Conservation (phyloP, 2,888 invertebrate genomes). For the Melitaea athalia region DNA sequence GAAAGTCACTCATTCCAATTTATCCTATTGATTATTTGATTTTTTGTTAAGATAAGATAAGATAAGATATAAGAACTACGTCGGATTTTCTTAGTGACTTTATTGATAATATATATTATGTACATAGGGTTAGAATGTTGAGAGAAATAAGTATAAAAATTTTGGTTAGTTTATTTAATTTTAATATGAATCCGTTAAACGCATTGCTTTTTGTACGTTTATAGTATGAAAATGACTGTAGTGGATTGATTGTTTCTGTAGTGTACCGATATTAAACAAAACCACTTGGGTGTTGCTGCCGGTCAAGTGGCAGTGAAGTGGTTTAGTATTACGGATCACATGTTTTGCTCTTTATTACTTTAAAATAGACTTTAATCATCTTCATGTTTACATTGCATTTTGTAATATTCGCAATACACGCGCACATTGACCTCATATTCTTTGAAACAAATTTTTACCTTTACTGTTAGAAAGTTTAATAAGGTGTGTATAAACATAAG, state of each 20-base stretch:
- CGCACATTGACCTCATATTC: not conserved
- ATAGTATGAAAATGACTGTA: not conserved
- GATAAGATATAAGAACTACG: conserved; percentile 3
- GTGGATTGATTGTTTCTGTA: conserved; percentile 15
- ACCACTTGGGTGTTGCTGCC: conserved; percentile 24
- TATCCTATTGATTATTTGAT: conserved; percentile 31
- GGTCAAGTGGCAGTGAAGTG: conserved; percentile 26
- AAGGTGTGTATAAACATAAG: not conserved
- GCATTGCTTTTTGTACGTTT: not conserved
- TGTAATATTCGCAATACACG: not conserved
- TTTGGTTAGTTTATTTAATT: too few species aligned
- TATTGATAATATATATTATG: not conserved
- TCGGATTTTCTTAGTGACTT: not conserved
- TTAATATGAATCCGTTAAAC: too few species aligned
- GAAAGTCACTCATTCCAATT: conserved; percentile 37
- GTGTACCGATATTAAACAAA: conserved; percentile 24
- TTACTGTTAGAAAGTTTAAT: too few species aligned
- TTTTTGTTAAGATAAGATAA: conserved; percentile 5
- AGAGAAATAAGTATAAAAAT: too few species aligned
- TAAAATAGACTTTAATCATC: conserved; percentile 1
- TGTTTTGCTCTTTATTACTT: conserved; percentile 11
- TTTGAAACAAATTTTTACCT: not conserved
- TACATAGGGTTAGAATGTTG: not conserved
- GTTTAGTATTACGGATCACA: conserved; percentile 5
- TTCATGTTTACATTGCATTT: conserved; percentile 1